Evolutionary conservation across 2,888 invertebrate genomes (phyloP), one percentile per base, ranked within the genome.

Genomic region (Oscheius sp.): DNA sequence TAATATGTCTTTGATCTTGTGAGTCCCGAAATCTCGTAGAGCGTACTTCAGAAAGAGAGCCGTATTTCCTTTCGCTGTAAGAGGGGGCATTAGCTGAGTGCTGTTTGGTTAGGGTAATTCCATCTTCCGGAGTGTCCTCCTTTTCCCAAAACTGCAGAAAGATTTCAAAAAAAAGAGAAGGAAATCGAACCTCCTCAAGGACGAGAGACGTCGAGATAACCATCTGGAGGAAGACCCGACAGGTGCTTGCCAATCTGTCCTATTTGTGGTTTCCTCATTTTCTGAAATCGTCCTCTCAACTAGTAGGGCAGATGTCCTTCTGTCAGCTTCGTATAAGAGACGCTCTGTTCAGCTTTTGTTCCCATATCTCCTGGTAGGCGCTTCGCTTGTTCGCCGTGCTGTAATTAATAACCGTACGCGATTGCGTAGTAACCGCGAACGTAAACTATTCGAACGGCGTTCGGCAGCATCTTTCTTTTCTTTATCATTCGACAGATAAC

Each of bases 21-120:
- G 3, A 35, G 35, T 61, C 41, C 18, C 61, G 21, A 43, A 43
- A 21, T 45, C 45, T 43, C 43, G n/a, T n/a, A 61, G n/a, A 5
- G 12, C 12, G 21, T 41, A 27, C 58, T 58, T 58, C 58, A 58
- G 58, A n/a, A n/a, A 58, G 25, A 25, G 58, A 13, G 55, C 29
- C 35, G 61, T 43, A 61, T 61, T 43, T 61, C 61, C 61, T 45
- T 61, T 61, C 61, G 21, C 21, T 61, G 61, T 61, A 61, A 61
- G 61, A 35, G 35, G 18, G 45, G 58, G 61, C 61, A 61, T 61
- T 61, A 61, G 61, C 58, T 27, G 58, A 25, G 27, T 58, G 61
- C 61, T 61, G 12, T 61, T 61, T 61, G 61, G 61, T 43, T 43
- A 41, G 61, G 21, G 61, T 61, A 61, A 61, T 43, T 61, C 61